Base-by-base conservation (phyloP, 2,888 invertebrate species). In the Amphimallon solstitiale region DNA sequence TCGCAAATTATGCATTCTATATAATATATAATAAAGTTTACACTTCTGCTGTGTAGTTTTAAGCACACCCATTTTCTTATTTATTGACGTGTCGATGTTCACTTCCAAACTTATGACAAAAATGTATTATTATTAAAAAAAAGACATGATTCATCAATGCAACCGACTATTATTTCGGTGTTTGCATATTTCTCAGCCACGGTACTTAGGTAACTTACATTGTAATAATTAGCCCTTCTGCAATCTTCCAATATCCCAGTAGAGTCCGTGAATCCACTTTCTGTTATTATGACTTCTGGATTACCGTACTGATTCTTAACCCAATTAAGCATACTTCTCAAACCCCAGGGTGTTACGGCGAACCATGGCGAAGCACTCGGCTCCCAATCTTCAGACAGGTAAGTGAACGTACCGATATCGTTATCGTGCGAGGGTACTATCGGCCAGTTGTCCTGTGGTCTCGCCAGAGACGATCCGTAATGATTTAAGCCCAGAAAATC, bases 401-500 rank as follows among this genome's bases (percentile, higher is more conserved):
- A 10, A 19, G 49, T 49, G 19, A 29, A 23, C 1, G 21, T 29
- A 7, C 49, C 38, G 10, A 12, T 15, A 21, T 62, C 62, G n/a
- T 12, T 12, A 9, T 9, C n/a, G 49, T 62, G 35, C 1, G 85
- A 85, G 0, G 90, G 90, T 45, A 85, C 84, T 74, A 29, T 5
- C 29, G 5, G 29, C 9, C 7, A 29, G 1, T 29, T 9, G 1
- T 29, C 29, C 3, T 7, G 29, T 29, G 29, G 29, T 29, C 5
- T 29, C 5, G 7, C 5, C 5, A 29, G 0, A 87, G 85, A 1
- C 2, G 56, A 56, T 14, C 56, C 1, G 90, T 94, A 94, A 65
- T 90, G 87, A 76, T 93, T 93, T 14, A 93, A 77, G 0, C 92
- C 92, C 59, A 93, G 83, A 79, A 90, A 92, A 76, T 94, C 92